Evolutionary conservation across 2,113 vertebrate genomes (phyloP).

Genomic region (Scophthalmus maximus): DNA sequence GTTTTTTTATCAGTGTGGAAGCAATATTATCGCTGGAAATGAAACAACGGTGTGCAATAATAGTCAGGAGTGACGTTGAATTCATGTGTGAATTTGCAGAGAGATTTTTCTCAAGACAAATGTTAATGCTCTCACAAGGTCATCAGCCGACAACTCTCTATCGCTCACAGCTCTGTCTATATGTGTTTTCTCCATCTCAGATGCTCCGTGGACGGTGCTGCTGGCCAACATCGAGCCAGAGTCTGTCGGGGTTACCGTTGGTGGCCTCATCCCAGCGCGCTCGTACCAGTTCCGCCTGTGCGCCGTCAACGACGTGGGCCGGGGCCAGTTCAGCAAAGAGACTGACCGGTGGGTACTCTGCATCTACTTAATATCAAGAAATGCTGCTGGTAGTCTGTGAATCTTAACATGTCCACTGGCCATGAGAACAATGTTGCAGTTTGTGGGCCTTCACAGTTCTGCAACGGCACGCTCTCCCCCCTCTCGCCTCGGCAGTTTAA

Average conservation of each 20-base stretch:
- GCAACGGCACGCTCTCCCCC: constrained; percentile 37
- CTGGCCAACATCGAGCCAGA: constrained; percentile 92
- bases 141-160: constrained; percentile 9
- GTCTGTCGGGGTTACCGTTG: constrained; percentile 84
- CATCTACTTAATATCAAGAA: constrained; percentile 19
- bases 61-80: constrained; percentile 29
- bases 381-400: constrained; percentile 1
- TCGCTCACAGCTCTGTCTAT: constrained; percentile 27
- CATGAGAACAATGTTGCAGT: constrained; percentile 11
- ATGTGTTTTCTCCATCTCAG: constrained; percentile 69
- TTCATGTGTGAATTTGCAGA: constrained; percentile 32
- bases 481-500: constrained; percentile 34
- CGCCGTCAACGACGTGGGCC: constrained; percentile 94
- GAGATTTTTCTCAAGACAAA: constrained; percentile 10
- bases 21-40: constrained; percentile 54
- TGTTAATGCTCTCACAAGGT: constrained; percentile 31
- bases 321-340: constrained; percentile 96
- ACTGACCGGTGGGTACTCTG: constrained; percentile 88
- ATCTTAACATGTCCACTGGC: constrained; percentile 5
- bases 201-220: constrained; percentile 93
- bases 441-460: constrained; percentile 30
- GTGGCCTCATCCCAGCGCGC: constrained; percentile 91
- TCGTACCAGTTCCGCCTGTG: constrained; percentile 98
- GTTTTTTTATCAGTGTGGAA: constrained; percentile 48
- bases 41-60: constrained; percentile 38